Evolutionary conservation across 2,113 vertebrate species (phyloP), one percentile per base, ranked within the genome.

Genomic region (Calidris pugnax): DNA sequence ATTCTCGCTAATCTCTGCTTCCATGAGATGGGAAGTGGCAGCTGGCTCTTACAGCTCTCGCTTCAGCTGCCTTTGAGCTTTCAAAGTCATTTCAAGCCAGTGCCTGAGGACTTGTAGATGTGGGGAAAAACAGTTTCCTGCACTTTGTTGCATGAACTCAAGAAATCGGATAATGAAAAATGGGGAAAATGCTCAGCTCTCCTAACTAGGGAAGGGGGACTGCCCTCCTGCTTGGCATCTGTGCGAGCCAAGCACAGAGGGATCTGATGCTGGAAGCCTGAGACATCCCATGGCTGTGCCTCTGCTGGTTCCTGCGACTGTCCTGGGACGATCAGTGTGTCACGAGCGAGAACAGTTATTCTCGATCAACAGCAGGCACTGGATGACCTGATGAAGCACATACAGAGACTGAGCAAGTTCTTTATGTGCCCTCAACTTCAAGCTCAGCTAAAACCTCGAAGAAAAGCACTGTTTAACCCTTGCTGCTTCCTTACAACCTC

Each of bases 211-310:
- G 53, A 39, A 8, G 6, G 30, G 53, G 41, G 20, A 22, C 6
- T 14, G 48, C 33, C 26, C 18, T 37, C 51, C 53, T 39, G 57
- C 48, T 35, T 4, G 5, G 24, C 4, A 4, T 33, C 51, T 13
- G 32, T 6, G 7, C 0, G 32, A 48, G 47, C 33, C 45, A 51
- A 71, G 81, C 48, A 24, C 4, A 0, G 23, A 50, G 4, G 27
- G 33, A 12, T 12, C 13, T 0, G 21, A 11, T 26, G 33, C 45
- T 28, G 27, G 53, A 32, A n/a, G 28, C 63, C 64, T 7, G 12
- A 37, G 51, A 51, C 3, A 1, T 22, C 39, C n/a, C 51, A 23
- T 16, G 2, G 1, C 8, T 62, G 57, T 1, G 1, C 59, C n/a
- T 53, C 27, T 37, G 4, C 7, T 8, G 32, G 16, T 7, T 47